These are phyloP conservation scores for Alauda arvensis DNA, from an alignment of 2,797 vertebrate genomes.

Conservation along the genomic window DNA sequence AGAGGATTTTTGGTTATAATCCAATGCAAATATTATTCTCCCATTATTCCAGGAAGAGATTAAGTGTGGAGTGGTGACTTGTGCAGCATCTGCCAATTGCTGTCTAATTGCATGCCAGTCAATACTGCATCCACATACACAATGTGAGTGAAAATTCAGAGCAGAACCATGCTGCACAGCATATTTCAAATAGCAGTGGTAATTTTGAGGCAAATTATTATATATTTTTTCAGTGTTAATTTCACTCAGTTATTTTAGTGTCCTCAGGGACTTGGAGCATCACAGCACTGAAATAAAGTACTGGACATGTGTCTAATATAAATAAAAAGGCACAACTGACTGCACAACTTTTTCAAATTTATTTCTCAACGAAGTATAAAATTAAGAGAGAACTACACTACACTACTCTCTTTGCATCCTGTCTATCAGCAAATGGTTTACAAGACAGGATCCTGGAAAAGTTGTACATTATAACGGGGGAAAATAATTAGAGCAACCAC, in stretches of 20 bases:
- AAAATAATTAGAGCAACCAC: constrained; percentile 47
- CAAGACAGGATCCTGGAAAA: constrained; percentile 14
- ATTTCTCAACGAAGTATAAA: neutral
- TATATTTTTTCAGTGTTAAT: constrained; percentile 13
- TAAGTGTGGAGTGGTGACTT: constrained; percentile 31
- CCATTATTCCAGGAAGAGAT: constrained; percentile 41
- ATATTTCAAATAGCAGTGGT: neutral
- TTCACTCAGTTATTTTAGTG: neutral
- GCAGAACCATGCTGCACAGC: neutral
- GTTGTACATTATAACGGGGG: neutral
- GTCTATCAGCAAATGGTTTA: constrained; percentile 23
- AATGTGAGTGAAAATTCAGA: neutral
- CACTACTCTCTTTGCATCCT: neutral
- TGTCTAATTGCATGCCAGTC: constrained; percentile 25
- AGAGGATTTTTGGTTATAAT: constrained; percentile 31
- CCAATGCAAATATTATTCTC: constrained; percentile 64
- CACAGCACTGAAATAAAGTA: neutral
- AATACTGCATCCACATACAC: neutral
- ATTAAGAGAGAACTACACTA: neutral
- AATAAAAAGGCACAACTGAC: neutral
- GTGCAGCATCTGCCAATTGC: constrained; percentile 8
- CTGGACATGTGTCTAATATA: neutral
- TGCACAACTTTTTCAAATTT: neutral
- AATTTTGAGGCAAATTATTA: neutral
- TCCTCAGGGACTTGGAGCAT: neutral